phyloP scores from a whole-genome alignment of 2,797 vertebrate species.

The Linurgus olivaceus region DNA sequence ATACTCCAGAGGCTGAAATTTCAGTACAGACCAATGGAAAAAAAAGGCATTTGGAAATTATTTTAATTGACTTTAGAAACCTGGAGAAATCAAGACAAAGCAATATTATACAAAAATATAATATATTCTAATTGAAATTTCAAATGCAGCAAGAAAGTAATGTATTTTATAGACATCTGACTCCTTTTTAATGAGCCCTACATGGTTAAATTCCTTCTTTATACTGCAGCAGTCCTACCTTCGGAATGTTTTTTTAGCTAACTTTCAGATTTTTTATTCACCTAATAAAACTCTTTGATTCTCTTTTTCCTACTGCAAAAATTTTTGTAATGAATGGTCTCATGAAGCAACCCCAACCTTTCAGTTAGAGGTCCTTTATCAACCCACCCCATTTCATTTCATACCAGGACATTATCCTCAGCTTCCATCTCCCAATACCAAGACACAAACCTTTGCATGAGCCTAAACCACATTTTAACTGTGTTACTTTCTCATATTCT shows the following conservation, averaged over 20 bases:
- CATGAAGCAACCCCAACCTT: background rate
- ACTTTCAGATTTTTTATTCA: conserved; percentile 56
- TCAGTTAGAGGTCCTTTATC: conserved; percentile 32
- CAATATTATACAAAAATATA: background rate
- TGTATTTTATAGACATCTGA: conserved; percentile 56
- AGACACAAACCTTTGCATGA: background rate
- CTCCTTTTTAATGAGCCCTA: conserved; percentile 40
- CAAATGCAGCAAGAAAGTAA: conserved; percentile 41
- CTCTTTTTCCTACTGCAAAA: conserved; percentile 33
- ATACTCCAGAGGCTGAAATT: background rate
- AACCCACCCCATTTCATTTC: background rate
- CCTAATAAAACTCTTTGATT: conserved; percentile 71
- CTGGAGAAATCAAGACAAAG: background rate
- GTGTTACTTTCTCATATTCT: background rate
- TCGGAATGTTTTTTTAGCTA: conserved; percentile 65
- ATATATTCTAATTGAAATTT: conserved; percentile 10
- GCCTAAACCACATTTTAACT: background rate
- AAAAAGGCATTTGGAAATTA: background rate
- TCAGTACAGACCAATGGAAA: background rate
- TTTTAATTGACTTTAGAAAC: background rate
- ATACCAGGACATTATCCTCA: background rate
- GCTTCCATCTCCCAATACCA: background rate
- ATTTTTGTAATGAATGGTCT: conserved; percentile 32
- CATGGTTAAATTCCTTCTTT: conserved; percentile 62
- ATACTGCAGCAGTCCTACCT: background rate